phyloP scores from a whole-genome alignment of 2,888 invertebrate genomes.

The Eupithecia abbreviata region DNA sequence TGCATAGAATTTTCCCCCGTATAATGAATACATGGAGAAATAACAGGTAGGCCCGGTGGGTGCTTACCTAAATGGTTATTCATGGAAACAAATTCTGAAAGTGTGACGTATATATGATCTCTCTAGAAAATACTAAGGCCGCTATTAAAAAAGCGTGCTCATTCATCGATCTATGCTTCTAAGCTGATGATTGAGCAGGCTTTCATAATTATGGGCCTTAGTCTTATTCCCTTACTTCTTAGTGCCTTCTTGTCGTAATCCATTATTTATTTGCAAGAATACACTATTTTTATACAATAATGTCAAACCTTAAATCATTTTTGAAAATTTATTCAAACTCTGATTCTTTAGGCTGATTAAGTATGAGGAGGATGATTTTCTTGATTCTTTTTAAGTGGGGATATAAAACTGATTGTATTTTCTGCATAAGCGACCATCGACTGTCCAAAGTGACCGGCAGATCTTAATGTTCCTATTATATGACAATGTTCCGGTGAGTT shows the following conservation, averaged over 20 bases:
- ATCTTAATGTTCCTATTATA: not conserved
- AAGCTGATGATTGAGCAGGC: no score
- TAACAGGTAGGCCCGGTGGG: not conserved
- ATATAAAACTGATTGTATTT: not conserved
- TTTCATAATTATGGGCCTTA: no score
- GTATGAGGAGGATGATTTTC: not conserved
- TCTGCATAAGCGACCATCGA: not conserved
- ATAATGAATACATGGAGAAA: not conserved
- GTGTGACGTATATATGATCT: not conserved
- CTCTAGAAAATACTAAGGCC: not conserved
- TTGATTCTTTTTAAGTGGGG: not conserved
- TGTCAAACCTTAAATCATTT: no score
- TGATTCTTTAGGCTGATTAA: no score
- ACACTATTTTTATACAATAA: no score
- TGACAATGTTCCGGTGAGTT: slow-evolving; percentile 21
- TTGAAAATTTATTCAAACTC: no score
- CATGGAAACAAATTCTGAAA: not conserved
- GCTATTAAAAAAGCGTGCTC: no score
- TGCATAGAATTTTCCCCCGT: slow-evolving; percentile 11
- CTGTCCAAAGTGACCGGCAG: not conserved
- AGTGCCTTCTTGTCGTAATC: no score
- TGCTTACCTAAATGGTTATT: not conserved
- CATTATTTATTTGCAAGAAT: no score
- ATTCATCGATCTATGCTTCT: no score
- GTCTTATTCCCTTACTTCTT: no score